Conservation (phyloP, 2,888 invertebrate species). For the Heteromurus nitidus region DNA sequence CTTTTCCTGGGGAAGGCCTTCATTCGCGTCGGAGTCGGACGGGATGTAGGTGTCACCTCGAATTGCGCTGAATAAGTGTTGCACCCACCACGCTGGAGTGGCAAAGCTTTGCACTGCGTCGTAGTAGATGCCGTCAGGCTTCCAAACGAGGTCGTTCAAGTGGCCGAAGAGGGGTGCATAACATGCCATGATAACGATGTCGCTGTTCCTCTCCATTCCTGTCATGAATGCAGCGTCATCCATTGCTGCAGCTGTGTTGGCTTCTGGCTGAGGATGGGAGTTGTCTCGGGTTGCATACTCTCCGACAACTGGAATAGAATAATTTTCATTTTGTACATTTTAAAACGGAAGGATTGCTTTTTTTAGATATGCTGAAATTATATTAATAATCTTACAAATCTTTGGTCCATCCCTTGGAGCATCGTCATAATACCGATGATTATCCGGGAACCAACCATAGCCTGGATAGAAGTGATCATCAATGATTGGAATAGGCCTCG, state of each 20-base stretch:
- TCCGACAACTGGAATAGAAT: slow-evolving; percentile 50
- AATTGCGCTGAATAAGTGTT: slow-evolving; percentile 35
- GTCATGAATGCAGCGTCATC: slow-evolving; percentile 59
- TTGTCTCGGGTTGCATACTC: slow-evolving; percentile 48
- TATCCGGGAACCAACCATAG: slow-evolving; percentile 52
- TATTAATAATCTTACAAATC: slow-evolving; percentile 60
- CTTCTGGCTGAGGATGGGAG: slow-evolving; percentile 9
- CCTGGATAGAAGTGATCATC: slow-evolving; percentile 47
- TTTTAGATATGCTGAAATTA: no score
- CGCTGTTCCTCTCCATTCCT: slow-evolving; percentile 45
- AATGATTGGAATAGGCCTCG: slow-evolving; percentile 41
- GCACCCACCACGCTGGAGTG: slow-evolving; percentile 52
- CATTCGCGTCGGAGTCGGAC: slow-evolving; percentile 27
- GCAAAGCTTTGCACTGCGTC: slow-evolving; percentile 45
- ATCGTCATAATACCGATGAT: slow-evolving; percentile 34
- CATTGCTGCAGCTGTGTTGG: slow-evolving; percentile 50
- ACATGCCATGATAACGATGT: slow-evolving; percentile 56
- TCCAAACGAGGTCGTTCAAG: slow-evolving; percentile 42
- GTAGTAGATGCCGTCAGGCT: slow-evolving; percentile 51
- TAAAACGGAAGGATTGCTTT: no score
- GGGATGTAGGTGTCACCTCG: slow-evolving; percentile 45
- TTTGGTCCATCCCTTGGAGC: slow-evolving; percentile 49
- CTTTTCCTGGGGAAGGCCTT: slow-evolving; percentile 15
- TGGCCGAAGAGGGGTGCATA: slow-evolving; percentile 49
- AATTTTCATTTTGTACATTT: no score